Evolutionary conservation across 2,888 invertebrate genomes (phyloP), one percentile per base, ranked within the genome.

Genomic region (Timema podura): DNA sequence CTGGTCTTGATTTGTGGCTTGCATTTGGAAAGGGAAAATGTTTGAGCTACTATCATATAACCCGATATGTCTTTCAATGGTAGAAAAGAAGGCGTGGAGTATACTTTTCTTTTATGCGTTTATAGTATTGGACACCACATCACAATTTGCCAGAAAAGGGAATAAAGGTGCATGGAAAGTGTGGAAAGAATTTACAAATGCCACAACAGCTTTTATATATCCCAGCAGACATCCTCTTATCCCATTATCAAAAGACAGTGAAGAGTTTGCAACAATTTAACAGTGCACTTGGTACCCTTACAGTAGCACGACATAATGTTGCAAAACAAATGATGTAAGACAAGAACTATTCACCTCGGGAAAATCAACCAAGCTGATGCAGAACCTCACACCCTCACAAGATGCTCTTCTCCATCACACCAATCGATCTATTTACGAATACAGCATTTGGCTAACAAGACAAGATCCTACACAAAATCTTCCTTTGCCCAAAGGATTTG

Each of bases 61-160:
- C 61, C 13, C n/a, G 11, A 61, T 61, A 44, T 61, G 61, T 61
- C 5, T 61, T 61, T 61, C 61, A n/a, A 44, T 61, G 30, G 6
- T 0, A 7, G 13, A 61, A 30, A 30, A 61, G 61, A 61, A 16
- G 45, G 13, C 9, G 6, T 44, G 44, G 45, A 8, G 61, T 57
- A 9, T 57, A 30, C n/a, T 6, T 57, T 57, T 54, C 54, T n/a
- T 57, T 6, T n/a, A n/a, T 57, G 57, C n/a, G n/a, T 61, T 61
- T 13, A 61, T 30, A 61, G 9, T 9, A 16, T 61, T 1, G 13
- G 44, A 61, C 7, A 61, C 13, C 44, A 61, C 30, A 2, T 44
- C 44, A 30, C 6, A 61, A 45, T 61, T 61, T 13, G 61, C 44
- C 44, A 1, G 30, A 61, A 44, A 44, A 61, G 44, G 44, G 15